These are phyloP conservation scores for Danaus melanippus DNA, from an alignment of 1,140 invertebrate genomes.

Conservation along the genomic window DNA sequence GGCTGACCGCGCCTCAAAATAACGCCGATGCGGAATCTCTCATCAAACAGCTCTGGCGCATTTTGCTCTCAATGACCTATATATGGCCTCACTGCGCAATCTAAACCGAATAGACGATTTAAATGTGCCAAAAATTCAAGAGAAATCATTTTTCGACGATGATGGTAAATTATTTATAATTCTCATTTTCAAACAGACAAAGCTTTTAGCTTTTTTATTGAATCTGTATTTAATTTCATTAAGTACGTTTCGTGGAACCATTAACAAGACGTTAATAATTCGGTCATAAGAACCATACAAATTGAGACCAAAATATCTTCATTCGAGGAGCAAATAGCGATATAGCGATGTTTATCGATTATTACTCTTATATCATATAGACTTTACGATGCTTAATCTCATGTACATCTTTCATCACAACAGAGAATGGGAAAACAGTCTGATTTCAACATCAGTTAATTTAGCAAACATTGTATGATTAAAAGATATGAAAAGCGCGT, in stretches of 20 bases:
- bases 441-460: too few species aligned
- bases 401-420: too few species aligned
- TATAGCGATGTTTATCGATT: constrained; percentile 44
- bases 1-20: constrained; percentile 25
- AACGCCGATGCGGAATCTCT: constrained; percentile 29
- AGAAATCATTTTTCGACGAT: too few species aligned
- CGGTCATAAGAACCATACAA: constrained; percentile 32
- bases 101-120: too few species aligned
- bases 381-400: too few species aligned
- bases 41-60: constrained; percentile 19
- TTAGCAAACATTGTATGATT: too few species aligned
- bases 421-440: too few species aligned
- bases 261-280: constrained; percentile 37
- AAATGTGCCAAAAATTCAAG: too few species aligned
- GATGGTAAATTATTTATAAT: too few species aligned
- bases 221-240: background rate
- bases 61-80: constrained; percentile 18
- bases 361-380: constrained; percentile 39
- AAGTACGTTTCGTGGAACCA: constrained; percentile 25
- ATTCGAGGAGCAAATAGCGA: constrained; percentile 40
- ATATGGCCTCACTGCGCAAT: constrained; percentile 14
- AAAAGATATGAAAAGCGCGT: too few species aligned
- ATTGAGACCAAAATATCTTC: constrained; percentile 41
- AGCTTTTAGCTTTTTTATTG: background rate
- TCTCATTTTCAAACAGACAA: background rate